Evolutionary conservation across 2,113 vertebrate species (phyloP), one percentile per base, ranked within the genome.

Genomic region (Dipodomys ordii): DNA sequence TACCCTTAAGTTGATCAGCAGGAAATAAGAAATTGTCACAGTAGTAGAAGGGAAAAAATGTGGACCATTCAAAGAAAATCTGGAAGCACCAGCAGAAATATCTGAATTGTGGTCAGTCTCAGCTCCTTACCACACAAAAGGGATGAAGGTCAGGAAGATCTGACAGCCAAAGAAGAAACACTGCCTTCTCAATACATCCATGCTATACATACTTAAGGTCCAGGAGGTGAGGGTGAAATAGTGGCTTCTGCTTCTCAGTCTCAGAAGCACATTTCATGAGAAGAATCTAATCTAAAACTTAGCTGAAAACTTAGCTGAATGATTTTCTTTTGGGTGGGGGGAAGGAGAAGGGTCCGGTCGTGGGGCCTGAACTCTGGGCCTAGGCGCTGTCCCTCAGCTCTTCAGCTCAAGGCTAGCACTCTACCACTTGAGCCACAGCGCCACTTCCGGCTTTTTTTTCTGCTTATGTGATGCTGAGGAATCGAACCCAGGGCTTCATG

Each of bases 1-100:
- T 88, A 93, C 83, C 83, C 79, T 91, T 44, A 72, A 46, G 12
- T 76, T 78, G 83, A 57, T 57, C 53, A 57, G 49, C 49, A 49
- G 30, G 18, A 72, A 32, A 30, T 68, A 30, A 68, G 67, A 68
- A 30, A 30, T 68, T 30, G 27, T 28, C 76, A 27, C 44, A 44
- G 20, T 9, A n/a, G 22, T 87, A n/a, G 60, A 44, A 25, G 46
- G 46, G 30, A n/a, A n/a, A 11, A 35, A 20, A 2, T 19, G 16
- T 46, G 30, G 12, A 7, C 27, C 62, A 76, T 62, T 77, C 35
- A 69, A 27, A 88, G 49, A 72, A 53, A 79, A 39, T 49, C 53
- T 64, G 20, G 23, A 64, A 77, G 25, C 18, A 44, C 35, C 25
- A 22, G 19, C 65, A 68, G 18, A 76, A 23, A 11, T 35, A 12